phyloP scores from a whole-genome alignment of 2,113 vertebrate genomes.

The Peromyscus polionotus region DNA sequence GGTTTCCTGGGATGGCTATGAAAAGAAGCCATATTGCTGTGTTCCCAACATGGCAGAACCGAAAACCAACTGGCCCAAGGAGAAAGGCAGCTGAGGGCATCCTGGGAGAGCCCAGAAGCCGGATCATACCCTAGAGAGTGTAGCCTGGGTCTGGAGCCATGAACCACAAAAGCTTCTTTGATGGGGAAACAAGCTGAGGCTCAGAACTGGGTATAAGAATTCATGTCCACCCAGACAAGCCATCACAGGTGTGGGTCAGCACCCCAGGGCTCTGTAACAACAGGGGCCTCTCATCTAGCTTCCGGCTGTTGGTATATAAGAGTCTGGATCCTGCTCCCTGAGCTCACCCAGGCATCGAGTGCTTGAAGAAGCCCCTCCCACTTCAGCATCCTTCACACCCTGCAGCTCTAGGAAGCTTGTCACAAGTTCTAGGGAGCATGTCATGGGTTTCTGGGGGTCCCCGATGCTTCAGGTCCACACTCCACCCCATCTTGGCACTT shows the following conservation, averaged over 20 bases:
- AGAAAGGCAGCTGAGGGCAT: neutral
- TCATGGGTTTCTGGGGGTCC: neutral
- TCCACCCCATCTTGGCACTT: neutral
- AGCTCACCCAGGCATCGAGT: neutral
- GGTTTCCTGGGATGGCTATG: neutral
- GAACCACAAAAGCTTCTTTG: neutral
- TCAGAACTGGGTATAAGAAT: neutral
- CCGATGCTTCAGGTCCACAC: neutral
- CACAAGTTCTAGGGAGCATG: neutral
- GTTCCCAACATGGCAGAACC: too few species aligned
- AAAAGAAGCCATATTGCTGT: neutral
- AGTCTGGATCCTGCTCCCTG: neutral
- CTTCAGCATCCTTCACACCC: neutral
- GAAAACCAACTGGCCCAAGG: neutral
- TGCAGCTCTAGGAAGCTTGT: neutral
- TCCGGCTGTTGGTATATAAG: neutral
- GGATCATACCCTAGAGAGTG: accelerated
- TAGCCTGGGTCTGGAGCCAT: neutral
- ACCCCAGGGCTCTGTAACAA: neutral
- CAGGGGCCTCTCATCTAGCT: neutral
- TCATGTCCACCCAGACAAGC: neutral
- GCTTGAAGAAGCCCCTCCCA: neutral
- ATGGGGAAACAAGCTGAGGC: neutral
- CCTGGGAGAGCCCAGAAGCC: neutral
- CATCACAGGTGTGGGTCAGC: neutral